Evolutionary conservation across 2,888 invertebrate genomes (phyloP), one percentile per base, ranked within the genome.

Genomic region (Drosophila nigricruria): DNA sequence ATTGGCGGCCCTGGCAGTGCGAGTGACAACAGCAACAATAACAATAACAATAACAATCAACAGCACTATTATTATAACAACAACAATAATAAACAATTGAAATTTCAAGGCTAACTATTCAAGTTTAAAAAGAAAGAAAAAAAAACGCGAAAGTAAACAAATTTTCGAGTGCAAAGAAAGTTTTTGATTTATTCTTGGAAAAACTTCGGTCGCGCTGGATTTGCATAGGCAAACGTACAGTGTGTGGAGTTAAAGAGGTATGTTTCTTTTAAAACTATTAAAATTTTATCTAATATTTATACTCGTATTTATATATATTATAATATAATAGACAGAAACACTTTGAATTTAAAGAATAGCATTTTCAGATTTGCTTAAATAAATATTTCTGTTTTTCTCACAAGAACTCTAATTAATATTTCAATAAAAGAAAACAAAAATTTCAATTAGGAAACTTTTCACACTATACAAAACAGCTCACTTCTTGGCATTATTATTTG

Each of bases 1-100:
- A 92, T 91, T 82, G 92, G 92, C 72, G 91, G 92, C 73, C 62
- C 71, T 79, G 70, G 47, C 18, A 59, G 73, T 53, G 43, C 34
- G 6, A 18, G 23, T 23, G 45, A 20, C 23, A 61, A 50, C 23
- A 61, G 45, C 9, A 52, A 49, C 9, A 53, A n/a, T 4, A 36
- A 16, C 18, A 57, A 47, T 12, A 50, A 61, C 5, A 52, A 49
- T 12, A 49, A 25, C 18, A 57, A 50, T 16, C 43, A 56, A 16
- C 32, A 47, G n/a, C 32, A 58, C n/a, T 34, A 70, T 36, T 57
- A 59, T 32, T 43, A 27, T 32, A 57, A 45, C 18, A 40, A 56
- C 54, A 61, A 38, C 5, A 38, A 25, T 18, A 53, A 70, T 47
- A 67, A 56, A 64, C 66, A 72, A 72, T 72, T 77, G 25, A 54